Evolutionary conservation across 2,888 invertebrate species (phyloP), one percentile per base, ranked within the genome.

Genomic region (Helleia helle): DNA sequence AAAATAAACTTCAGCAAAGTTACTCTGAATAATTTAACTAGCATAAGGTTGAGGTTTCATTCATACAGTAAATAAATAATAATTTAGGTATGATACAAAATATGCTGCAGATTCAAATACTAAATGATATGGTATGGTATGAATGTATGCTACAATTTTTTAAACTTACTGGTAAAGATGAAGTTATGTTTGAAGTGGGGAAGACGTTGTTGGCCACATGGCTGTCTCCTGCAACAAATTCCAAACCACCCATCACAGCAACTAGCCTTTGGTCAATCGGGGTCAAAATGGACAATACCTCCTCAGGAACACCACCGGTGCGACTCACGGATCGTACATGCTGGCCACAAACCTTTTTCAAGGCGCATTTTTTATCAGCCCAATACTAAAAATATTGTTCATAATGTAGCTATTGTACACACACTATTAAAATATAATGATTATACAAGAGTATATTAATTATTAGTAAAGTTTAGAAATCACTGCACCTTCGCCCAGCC

Each of bases 241-340:
- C 27, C 1, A 4, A 27, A 2, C 34, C 17, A 6, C 34, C 26
- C 34, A 34, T 26, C 6, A 40, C 26, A 7, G 31, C 40, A 13
- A 40, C 26, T 4, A 40, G 13, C 3, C 40, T 25, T n/a, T 34
- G 13, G 8, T 40, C 40, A 2, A 40, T 8, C 7, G 17, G 24
- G 2, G 25, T 29, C 3, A 40, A n/a, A 6, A 11, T 2, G 13
- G 25, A 26, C 17, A 34, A 40, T 8, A 8, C 22, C 1, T 15
- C 31, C n/a, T 7, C 14, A 9, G 24, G n/a, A 11, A 36, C 41
- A 41, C 28, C 36, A 28, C 41, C 36, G 9, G 41, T 41, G 8
- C 36, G 28, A 3, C 36, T 22, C 15, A 36, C 36, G 1, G 36
- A 41, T 1, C 15, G 6, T 7, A 34, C 9, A 1, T 27, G 5